phyloP scores from a whole-genome alignment of 1,140 invertebrate genomes.

The Anastrepha obliqua region DNA sequence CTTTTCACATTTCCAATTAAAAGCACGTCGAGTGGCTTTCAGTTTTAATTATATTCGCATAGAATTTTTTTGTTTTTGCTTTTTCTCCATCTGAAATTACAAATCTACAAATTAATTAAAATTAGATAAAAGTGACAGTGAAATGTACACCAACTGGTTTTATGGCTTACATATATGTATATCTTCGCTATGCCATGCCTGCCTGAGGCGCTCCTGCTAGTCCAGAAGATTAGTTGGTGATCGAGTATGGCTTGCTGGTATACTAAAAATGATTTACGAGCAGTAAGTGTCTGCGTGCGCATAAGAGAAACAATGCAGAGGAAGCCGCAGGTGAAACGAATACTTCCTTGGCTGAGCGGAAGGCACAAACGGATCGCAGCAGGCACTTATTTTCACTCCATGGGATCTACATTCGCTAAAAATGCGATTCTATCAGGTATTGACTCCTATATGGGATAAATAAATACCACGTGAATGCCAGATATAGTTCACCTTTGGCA shows the following conservation, averaged over 20 bases:
- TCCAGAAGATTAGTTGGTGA: slow-evolving; percentile 17
- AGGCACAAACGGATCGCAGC: neutral
- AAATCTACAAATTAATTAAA: slow-evolving; percentile 53
- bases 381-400: slow-evolving; percentile 4
- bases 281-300: neutral
- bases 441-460: too few species aligned
- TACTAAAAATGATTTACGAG: slow-evolving; percentile 47
- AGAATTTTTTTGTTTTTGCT: slow-evolving; percentile 11
- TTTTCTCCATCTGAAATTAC: slow-evolving; percentile 44
- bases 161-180: slow-evolving; percentile 15
- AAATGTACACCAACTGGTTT: slow-evolving; percentile 48
- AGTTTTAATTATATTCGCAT: slow-evolving; percentile 42
- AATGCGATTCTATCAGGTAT: too few species aligned
- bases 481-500: too few species aligned
- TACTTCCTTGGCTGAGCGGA: neutral
- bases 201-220: neutral
- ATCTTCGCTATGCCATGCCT: neutral
- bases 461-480: too few species aligned
- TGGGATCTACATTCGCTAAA: neutral
- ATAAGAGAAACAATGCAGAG: neutral
- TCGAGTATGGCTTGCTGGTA: neutral
- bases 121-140: slow-evolving; percentile 52
- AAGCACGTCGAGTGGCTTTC: slow-evolving; percentile 39
- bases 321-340: slow-evolving; percentile 29
- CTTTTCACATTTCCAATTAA: slow-evolving; percentile 49